A percentile compares a stretch with the other conserved stretches of the same genome.
Evolutionary conservation across 2,113 vertebrate species (phyloP).

Genomic region (Macrotis lagotis): DNA sequence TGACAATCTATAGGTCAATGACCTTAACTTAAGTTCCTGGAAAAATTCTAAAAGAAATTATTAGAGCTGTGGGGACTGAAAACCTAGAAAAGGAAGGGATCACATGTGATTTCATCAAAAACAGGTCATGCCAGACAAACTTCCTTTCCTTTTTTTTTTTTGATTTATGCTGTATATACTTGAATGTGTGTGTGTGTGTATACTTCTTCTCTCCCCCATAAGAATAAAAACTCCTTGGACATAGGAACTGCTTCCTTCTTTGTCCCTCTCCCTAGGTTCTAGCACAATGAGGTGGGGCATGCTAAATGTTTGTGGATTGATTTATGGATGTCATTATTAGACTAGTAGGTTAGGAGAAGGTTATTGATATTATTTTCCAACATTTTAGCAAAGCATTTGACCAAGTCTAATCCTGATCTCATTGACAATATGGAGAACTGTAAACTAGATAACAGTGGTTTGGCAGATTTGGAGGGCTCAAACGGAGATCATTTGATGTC

Average conservation of each 20-base stretch:
- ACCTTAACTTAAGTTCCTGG: neutral
- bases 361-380: neutral
- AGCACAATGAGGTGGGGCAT: neutral
- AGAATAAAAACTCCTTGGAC: neutral
- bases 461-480: neutral
- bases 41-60: neutral
- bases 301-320: neutral
- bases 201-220: neutral
- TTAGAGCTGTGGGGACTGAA: neutral
- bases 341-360: neutral
- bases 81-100: neutral
- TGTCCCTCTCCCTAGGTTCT: neutral
- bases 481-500: neutral
- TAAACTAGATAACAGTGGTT: neutral
- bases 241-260: neutral
- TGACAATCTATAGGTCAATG: no score
- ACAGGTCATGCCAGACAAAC: neutral
- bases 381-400: neutral
- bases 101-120: neutral
- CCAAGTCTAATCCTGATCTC: neutral
- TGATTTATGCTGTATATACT: neutral
- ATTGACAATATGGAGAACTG: neutral
- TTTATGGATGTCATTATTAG: neutral
- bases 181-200: no score
- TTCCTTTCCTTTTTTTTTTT: neutral